Evolutionary conservation across 2,113 vertebrate species (phyloP), one percentile per base, ranked within the genome.

Genomic region (Sclerurus mexicanus): DNA sequence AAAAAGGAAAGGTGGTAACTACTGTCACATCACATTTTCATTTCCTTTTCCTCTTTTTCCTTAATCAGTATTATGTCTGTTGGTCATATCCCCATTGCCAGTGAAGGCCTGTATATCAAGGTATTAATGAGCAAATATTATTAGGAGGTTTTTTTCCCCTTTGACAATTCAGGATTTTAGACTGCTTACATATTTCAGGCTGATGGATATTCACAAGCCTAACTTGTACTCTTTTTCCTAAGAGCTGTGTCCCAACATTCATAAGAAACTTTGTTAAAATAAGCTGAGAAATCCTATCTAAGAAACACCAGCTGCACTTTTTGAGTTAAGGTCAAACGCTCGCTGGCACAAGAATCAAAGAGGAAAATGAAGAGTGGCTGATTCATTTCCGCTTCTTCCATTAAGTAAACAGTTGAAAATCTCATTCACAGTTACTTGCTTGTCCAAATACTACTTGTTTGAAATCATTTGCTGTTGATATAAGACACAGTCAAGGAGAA

Each of bases 371-470:
- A 82, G 84, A 96, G 21, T 53, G 47, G 47, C 69, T 92, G 79
- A 93, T 95, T 95, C 46, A 86, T 85, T 82, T 59, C 84, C 6
- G 5, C 62, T 93, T 90, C 62, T 71, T 81, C 71, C 37, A 58
- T 85, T 94, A 94, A 84, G 73, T 63, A 84, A 69, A 67, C 85
- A 95, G 74, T 60, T 91, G 55, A 90, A 95, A 94, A 66, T 91
- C 44, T 94, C 60, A 96, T 87, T 96, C 81, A 68, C 50, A 90
- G 64, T 85, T 92, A 95, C 76, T 66, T 63, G 37, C 67, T 93
- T 87, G 64, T 64, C 40, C 81, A 91, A 95, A 96, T 87, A 71
- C 52, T 56, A 46, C 53, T 89, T 87, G 37, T 69, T 87, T 80
- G 42, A 94, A 95, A 93, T 74, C 2, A 40, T 76, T 84, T 85